Evolutionary conservation across 2,888 invertebrate species (phyloP).

Genomic region (Ypsolopha sequella): DNA sequence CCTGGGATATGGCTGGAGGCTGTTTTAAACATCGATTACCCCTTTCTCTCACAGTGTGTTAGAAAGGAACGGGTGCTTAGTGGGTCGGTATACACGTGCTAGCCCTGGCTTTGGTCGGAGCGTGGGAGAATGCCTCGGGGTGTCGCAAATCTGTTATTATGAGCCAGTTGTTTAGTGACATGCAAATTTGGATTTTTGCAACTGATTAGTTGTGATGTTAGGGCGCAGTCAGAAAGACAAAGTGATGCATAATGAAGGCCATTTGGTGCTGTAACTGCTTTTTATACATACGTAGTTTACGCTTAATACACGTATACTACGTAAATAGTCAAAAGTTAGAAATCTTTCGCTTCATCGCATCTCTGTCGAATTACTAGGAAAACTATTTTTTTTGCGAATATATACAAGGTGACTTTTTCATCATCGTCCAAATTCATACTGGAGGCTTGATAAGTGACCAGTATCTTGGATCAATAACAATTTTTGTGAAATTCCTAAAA

Average conservation of each 20-base stretch:
- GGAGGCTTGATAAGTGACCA: not conserved
- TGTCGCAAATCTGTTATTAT: conserved; percentile 16
- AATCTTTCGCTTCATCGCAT: no score
- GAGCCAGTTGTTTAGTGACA: conserved; percentile 18
- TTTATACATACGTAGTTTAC: no score
- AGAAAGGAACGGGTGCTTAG: conserved; percentile 20
- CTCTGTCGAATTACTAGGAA: no score
- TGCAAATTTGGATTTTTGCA: conserved; percentile 45
- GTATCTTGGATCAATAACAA: no score
- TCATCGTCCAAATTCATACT: not conserved
- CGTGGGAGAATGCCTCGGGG: conserved; percentile 48
- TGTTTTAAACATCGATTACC: conserved; percentile 18
- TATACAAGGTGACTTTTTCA: not conserved
- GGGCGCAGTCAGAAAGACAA: no score
- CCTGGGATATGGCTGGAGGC: conserved; percentile 45
- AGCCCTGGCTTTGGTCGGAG: conserved; percentile 19
- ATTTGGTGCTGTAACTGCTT: no score
- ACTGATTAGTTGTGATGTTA: conserved; percentile 17
- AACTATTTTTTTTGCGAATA: no score
- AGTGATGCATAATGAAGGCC: no score
- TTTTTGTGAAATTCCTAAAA: no score
- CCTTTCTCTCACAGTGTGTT: conserved; percentile 18
- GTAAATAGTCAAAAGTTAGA: no score
- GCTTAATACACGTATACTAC: no score
- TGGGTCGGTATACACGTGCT: conserved; percentile 6